These are phyloP conservation scores for Lasius platythorax DNA, from an alignment of 2,888 invertebrate species.

Conservation along the genomic window DNA sequence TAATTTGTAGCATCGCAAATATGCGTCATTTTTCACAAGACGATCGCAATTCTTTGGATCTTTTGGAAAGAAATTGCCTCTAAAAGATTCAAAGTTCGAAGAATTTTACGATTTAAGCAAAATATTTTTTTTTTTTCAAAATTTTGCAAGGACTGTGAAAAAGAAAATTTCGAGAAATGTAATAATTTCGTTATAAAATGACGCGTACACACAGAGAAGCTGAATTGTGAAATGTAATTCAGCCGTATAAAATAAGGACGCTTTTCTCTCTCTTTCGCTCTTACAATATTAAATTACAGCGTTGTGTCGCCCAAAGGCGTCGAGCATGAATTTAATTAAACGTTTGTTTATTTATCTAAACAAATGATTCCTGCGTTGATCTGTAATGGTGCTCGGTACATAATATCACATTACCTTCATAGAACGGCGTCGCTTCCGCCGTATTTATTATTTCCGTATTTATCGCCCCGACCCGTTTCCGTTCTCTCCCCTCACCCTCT, in stretches of 20 bases:
- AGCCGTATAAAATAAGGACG: not conserved
- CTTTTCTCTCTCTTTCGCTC: not conserved
- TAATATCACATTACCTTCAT: slow-evolving; percentile 23
- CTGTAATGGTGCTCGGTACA: not conserved
- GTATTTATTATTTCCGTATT: slow-evolving; percentile 24
- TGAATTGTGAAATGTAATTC: not conserved
- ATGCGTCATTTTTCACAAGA: not conserved
- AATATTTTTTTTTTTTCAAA: not conserved
- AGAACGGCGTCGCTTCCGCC: not conserved
- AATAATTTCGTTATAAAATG: not conserved
- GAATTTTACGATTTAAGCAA: not conserved
- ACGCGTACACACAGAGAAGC: not conserved
- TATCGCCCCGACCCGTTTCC: slow-evolving; percentile 44
- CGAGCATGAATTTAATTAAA: slow-evolving; percentile 38
- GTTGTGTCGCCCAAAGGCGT: not conserved
- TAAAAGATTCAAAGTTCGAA: not conserved
- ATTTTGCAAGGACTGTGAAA: not conserved
- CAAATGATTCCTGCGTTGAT: not conserved
- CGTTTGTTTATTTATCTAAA: slow-evolving; percentile 24
- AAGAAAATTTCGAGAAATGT: not conserved
- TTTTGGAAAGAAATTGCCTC: too few relatives aligned
- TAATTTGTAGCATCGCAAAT: not conserved
- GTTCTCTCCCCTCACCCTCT: slow-evolving; percentile 8
- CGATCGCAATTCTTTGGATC: not conserved
- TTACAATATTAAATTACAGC: slow-evolving; percentile 14